Base-by-base conservation (phyloP, 1,140 invertebrate genomes). In the Oreohelix idahoensis region DNA sequence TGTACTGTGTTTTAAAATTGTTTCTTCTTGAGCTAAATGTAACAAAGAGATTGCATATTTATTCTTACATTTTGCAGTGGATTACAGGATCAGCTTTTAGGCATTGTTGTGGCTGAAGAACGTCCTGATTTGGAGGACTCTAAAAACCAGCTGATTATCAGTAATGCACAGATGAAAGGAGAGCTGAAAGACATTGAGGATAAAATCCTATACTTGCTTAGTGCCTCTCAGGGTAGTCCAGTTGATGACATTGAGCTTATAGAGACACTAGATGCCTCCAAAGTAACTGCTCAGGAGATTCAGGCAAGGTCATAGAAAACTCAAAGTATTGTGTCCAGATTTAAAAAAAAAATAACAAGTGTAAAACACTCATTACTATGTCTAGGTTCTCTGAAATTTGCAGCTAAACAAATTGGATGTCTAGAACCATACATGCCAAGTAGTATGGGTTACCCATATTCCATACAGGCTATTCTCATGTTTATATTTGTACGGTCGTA, bases 211-310 rank as follows among this genome's bases (percentile, higher is more conserved):
- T 94, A 94, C 75, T 92, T 96, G 74, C 92, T 98, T 0, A 97
- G 96, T 91, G 94, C 95, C 36, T 96, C 96, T 0, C 95, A 96
- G 83, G 96, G 96, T 23, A 97, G 97, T 88, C 97, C 97, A 84
- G 94, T 98, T 1, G 97, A 98, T 90, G 96, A 98, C 89, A 96
- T 97, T 89, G 96, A 97, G 88, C 94, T 98, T 0, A 96, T 98
- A 66, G 95, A 96, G 86, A 97, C 96, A 0, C 93, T 98, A 0
- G 97, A 97, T 89, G 96, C 97, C 87, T 97, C 96, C 89, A 98
- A 97, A 86, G 89, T 93, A 36, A 92, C 93, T 81, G 93, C 93
- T 23, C 82, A 87, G 63, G 93, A 93, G 85, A 93, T 93, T 71
- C 89, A 92, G 88, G 92, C 92, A 81, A 73, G 79, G 32, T 45